Evolutionary conservation across 2,113 vertebrate genomes (phyloP).

Genomic region (Bambusicola thoracicus): DNA sequence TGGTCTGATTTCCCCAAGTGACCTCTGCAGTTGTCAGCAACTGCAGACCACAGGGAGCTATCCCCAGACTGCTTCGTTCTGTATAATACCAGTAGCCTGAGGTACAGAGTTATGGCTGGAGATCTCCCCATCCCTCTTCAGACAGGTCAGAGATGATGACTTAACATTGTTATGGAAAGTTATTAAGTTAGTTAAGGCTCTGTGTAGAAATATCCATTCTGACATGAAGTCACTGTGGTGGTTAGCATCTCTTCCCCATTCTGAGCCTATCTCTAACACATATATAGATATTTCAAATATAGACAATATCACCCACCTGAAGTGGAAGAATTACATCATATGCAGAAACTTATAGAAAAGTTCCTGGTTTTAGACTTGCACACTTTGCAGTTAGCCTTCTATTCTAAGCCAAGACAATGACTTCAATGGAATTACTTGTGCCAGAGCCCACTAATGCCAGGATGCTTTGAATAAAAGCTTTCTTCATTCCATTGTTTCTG

Average conservation of each 20-base stretch:
- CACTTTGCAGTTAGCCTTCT: neutral
- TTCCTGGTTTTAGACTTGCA: neutral
- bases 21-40: neutral
- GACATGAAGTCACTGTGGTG: neutral
- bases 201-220: neutral
- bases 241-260: neutral
- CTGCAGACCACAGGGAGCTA: neutral
- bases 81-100: neutral
- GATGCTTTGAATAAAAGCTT: neutral
- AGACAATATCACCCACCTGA: neutral
- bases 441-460: neutral
- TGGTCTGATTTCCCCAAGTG: neutral
- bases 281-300: neutral
- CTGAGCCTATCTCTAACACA: neutral
- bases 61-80: neutral
- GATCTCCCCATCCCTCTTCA: neutral
- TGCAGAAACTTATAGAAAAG: neutral
- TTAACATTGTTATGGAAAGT: neutral
- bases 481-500: neutral
- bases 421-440: slow-evolving; percentile 25
- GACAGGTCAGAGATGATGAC: neutral
- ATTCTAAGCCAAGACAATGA: neutral
- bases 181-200: neutral
- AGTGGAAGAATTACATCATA: neutral
- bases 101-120: neutral